Evolutionary conservation across 1,140 invertebrate genomes (phyloP).

Genomic region (Cotesia chilonis): DNA sequence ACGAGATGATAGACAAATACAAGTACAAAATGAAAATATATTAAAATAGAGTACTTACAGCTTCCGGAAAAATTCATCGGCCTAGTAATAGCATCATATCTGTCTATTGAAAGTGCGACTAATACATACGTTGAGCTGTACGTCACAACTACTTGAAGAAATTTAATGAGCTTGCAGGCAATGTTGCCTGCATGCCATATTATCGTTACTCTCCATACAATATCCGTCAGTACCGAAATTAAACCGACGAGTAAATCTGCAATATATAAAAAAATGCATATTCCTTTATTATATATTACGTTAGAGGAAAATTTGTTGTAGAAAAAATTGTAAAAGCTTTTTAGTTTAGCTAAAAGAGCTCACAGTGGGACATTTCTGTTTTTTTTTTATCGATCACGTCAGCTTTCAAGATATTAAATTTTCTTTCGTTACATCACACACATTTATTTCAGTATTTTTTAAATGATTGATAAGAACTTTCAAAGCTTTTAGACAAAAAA

Average conservation of each 20-base stretch:
- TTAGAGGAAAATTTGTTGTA: neutral
- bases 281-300: neutral
- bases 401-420: too few relatives aligned
- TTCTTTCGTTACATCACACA: too few relatives aligned
- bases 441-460: too few relatives aligned
- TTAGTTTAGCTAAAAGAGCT: too few relatives aligned
- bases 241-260: constrained; percentile 88
- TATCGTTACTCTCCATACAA: constrained; percentile 86
- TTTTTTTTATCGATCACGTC: too few relatives aligned
- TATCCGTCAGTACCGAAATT: constrained; percentile 87
- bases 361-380: too few relatives aligned
- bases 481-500: too few relatives aligned
- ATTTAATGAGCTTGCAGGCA: constrained; percentile 88
- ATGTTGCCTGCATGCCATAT: constrained; percentile 86
- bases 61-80: constrained; percentile 95
- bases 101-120: constrained; percentile 92
- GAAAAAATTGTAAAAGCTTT: neutral
- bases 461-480: too few relatives aligned
- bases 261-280: constrained; percentile 57
- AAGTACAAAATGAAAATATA: constrained; percentile 19
- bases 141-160: constrained; percentile 85
- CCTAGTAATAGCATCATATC: constrained; percentile 93
- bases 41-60: constrained; percentile 74
- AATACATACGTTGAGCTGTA: constrained; percentile 95
- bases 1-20: neutral